These are phyloP conservation scores for Hemiscyllium ocellatum DNA, from an alignment of 2,113 vertebrate species.

Conservation along the genomic window DNA sequence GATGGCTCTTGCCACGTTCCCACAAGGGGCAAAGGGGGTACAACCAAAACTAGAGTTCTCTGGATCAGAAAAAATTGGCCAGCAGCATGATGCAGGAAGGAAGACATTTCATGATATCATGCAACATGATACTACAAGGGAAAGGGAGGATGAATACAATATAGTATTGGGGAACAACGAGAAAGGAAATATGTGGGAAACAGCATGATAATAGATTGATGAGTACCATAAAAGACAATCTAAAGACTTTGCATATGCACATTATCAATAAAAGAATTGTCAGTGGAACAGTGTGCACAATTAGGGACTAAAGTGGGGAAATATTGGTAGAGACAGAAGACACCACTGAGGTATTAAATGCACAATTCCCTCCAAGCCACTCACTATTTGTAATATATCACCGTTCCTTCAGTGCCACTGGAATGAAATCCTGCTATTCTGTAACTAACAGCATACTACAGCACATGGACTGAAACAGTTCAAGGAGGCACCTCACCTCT, in stretches of 20 bases:
- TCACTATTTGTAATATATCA: too few species aligned
- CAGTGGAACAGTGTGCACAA: not conserved
- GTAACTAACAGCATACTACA: too few species aligned
- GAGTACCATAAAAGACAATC: not conserved
- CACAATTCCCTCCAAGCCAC: not conserved
- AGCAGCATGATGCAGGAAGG: not conserved
- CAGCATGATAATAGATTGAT: not conserved
- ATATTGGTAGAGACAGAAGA: not conserved
- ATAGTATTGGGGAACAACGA: not conserved
- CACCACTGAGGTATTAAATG: not conserved
- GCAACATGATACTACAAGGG: not conserved
- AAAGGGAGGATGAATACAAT: not conserved
- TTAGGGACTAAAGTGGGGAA: not conserved
- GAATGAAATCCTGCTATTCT: too few species aligned
- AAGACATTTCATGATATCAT: not conserved
- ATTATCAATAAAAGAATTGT: not conserved
- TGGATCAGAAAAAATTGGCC: too few species aligned
- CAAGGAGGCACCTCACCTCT: too few species aligned
- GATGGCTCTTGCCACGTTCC: not conserved
- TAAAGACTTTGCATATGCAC: not conserved
- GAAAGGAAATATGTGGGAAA: not conserved
- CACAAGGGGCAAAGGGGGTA: too few species aligned
- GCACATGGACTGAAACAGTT: too few species aligned
- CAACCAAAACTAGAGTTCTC: too few species aligned
- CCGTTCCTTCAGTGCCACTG: too few species aligned